Base-by-base conservation (phyloP, 2,888 invertebrate genomes). In the Crepidodera aurea region DNA sequence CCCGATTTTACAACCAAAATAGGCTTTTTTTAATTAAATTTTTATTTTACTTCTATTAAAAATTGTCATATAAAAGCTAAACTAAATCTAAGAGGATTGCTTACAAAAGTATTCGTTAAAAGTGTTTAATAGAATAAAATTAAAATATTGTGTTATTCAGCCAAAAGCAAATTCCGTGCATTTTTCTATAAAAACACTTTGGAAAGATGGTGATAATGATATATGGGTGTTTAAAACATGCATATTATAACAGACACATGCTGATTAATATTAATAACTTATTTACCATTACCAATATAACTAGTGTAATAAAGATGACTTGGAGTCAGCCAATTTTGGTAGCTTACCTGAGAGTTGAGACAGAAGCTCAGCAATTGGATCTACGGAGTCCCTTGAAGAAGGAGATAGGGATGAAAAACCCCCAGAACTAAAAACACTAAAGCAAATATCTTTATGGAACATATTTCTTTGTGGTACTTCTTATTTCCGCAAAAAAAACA, bases 311-410 rank as follows among this genome's bases (percentile, higher is more conserved):
- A 44, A 44, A 12, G 44, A 22, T 44, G 44, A 44, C 44, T 19
- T 22, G 44, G 32, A 22, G 32, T 50, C 16, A 16, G 19, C 10
- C 15, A 13, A 29, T 13, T 27, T 32, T 51, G n/a, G 39, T 37
- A 51, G 13, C 60, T 65, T 66, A 72, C 73, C 96, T 51, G 96
- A 96, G 80, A 98, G 85, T 84, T 97, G 97, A 62, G 96, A 96
- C 69, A 98, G 84, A 69, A 98, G 85, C 85, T 98, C 98, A 68
- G 96, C 94, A 77, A 97, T 97, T 64, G 97, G 97, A 85, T 98
- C 98, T 68, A 96, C 96, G 68, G 93, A 90, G 81, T 96, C 96
- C 74, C 96, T 89, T 76, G 92, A 92, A 76, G 91, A 94, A 71
- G 96, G 94, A 74, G 93, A 93, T 77, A 93, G 83, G 71, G 92